Conservation (phyloP, 2,888 invertebrate genomes). For the Myathropa florea region DNA sequence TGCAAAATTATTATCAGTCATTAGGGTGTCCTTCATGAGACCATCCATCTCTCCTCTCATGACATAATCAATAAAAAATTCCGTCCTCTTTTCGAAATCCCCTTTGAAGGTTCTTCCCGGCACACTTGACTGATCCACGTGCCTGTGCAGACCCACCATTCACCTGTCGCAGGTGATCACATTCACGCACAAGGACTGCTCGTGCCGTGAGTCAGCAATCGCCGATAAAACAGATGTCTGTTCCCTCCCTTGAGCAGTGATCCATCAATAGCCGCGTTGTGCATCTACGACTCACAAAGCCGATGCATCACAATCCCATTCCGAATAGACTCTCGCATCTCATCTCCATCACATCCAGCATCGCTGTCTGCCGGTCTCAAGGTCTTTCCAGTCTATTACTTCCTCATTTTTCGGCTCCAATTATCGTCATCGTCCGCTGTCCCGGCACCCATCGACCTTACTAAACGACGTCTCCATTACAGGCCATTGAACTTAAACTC, state of each 20-base stretch:
- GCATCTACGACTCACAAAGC: neutral
- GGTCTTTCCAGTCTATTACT: constrained; percentile 46
- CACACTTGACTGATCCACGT: neutral
- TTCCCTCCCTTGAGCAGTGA: neutral
- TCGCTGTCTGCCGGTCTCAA: neutral
- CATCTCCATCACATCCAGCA: neutral
- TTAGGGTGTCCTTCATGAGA: neutral
- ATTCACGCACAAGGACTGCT: neutral
- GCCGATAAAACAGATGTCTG: neutral
- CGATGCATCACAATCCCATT: neutral
- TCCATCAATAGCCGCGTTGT: neutral
- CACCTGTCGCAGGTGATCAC: neutral
- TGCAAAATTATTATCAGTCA: neutral
- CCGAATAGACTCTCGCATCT: neutral
- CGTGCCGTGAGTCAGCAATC: neutral
- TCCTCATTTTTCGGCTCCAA: constrained; percentile 22
- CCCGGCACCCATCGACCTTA: constrained; percentile 17
- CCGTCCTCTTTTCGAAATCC: neutral
- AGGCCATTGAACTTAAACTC: constrained; percentile 60
- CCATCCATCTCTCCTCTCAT: neutral
- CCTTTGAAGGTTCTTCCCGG: neutral
- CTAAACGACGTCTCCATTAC: constrained; percentile 55
- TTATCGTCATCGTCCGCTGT: neutral
- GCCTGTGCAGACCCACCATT: neutral
- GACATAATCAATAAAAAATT: neutral